phyloP scores from a whole-genome alignment of 2,888 invertebrate genomes.

The Drosophila emarginata region DNA sequence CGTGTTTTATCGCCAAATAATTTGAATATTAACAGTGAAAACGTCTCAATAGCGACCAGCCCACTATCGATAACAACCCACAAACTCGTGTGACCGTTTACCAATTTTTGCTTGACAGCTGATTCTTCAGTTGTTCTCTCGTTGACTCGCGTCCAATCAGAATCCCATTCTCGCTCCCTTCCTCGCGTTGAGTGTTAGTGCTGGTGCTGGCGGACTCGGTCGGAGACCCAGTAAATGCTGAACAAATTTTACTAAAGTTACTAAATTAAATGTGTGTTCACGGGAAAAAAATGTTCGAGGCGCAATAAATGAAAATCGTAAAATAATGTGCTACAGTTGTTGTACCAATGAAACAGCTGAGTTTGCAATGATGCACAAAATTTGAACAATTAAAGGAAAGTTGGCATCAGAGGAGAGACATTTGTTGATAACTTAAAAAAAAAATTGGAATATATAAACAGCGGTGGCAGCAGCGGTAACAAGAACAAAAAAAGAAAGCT shows the following conservation, averaged over 20 bases:
- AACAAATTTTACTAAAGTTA: constrained; percentile 35
- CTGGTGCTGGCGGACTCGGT: constrained; percentile 23
- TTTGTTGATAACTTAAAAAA: not conserved
- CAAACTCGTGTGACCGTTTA: not conserved
- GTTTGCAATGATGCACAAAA: constrained; percentile 17
- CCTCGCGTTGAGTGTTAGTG: constrained; percentile 7
- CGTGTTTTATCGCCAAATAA: too few species aligned
- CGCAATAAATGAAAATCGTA: constrained; percentile 34
- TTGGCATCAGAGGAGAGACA: not conserved
- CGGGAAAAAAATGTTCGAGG: constrained; percentile 50
- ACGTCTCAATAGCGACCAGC: not conserved
- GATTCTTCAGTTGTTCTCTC: not conserved
- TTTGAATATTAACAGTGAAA: too few species aligned
- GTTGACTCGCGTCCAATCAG: too few species aligned
- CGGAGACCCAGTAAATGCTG: constrained; percentile 51
- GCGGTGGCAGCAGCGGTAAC: not conserved
- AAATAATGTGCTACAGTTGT: constrained; percentile 53
- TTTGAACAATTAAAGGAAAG: constrained; percentile 12
- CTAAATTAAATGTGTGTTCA: constrained; percentile 61
- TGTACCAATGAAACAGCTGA: constrained; percentile 17
- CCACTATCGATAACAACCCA: not conserved
- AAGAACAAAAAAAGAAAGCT: constrained; percentile 59
- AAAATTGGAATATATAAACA: constrained; percentile 35
- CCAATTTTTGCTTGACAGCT: not conserved
- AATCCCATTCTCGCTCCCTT: constrained; percentile 7